Evolutionary conservation across 1,140 invertebrate species (phyloP).

Genomic region (Orchesella cincta): DNA sequence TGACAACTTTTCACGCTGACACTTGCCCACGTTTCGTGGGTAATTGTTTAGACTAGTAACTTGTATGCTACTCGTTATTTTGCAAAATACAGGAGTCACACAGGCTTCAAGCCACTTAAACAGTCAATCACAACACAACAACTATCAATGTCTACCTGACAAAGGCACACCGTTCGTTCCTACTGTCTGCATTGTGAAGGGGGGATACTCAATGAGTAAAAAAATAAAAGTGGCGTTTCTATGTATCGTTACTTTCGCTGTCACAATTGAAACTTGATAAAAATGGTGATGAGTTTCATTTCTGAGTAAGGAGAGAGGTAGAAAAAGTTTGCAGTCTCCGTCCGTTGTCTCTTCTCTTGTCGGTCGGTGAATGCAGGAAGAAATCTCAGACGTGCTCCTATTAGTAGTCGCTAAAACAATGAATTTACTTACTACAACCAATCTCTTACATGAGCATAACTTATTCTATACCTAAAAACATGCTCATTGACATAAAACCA

Average conservation of each 20-base stretch:
- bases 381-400: neutral
- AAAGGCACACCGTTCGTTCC: no score
- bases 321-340: neutral
- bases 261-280: constrained; percentile 8
- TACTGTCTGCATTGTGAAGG: no score
- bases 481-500: neutral
- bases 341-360: neutral
- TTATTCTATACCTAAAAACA: neutral
- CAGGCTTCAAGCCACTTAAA: neutral
- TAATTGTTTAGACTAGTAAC: no score
- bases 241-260: neutral
- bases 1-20: neutral
- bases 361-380: constrained; percentile 12
- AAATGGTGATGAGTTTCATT: constrained; percentile 9
- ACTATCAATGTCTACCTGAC: no score
- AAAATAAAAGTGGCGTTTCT: neutral
- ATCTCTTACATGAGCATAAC: neutral
- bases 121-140: neutral
- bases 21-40: neutral
- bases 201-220: neutral
- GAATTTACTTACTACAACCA: neutral
- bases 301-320: neutral
- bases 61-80: no score
- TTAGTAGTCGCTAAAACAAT: neutral
- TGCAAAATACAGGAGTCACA: no score